A percentile compares a stretch with the other conserved stretches of the same genome.
phyloP scores from a whole-genome alignment of 2,888 invertebrate genomes.

The Athripsodes cinereus region DNA sequence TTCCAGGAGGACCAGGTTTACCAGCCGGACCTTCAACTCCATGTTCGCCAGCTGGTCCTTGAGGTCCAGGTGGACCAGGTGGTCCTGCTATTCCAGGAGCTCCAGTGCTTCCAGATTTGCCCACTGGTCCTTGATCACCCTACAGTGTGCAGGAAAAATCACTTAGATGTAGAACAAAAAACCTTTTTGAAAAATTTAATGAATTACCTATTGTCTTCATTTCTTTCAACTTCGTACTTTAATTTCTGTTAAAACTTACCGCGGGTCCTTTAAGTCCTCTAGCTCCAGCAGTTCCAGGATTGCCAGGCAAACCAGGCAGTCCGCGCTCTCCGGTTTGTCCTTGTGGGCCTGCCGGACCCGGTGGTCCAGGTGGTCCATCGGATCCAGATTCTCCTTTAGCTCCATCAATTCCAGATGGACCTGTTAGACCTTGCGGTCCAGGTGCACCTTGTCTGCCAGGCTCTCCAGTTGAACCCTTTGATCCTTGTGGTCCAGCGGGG shows the following conservation, averaged over 20 bases:
- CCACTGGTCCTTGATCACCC: conserved; percentile 67
- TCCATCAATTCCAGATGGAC: conserved; percentile 66
- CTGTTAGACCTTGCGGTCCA: conserved; percentile 64
- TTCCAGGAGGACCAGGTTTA: conserved; percentile 65
- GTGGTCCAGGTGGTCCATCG: conserved; percentile 62
- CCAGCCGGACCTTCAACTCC: conserved; percentile 59
- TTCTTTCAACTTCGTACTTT: too few relatives aligned
- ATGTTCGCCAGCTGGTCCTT: conserved; percentile 56
- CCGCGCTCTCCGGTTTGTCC: conserved; percentile 66
- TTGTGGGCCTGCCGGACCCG: conserved; percentile 63
- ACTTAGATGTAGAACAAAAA: not conserved
- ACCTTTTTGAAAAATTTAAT: not conserved
- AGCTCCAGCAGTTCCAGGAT: conserved; percentile 57
- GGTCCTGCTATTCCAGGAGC: conserved; percentile 62
- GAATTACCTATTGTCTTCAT: too few relatives aligned
- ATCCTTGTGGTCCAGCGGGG: conserved; percentile 58
- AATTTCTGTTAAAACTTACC: conserved; percentile 36
- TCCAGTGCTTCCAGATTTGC: conserved; percentile 69
- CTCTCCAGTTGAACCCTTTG: conserved; percentile 67
- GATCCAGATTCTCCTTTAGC: conserved; percentile 68
- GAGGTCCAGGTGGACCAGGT: conserved; percentile 60
- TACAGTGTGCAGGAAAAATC: conserved; percentile 31
- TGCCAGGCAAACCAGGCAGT: conserved; percentile 55
- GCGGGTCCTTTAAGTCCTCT: conserved; percentile 59
- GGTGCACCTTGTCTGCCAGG: conserved; percentile 60